Percentiles rank a stretch among this genome's conserved stretches.
phyloP scores from a whole-genome alignment of 2,113 vertebrate species.

The Lampris incognitus region DNA sequence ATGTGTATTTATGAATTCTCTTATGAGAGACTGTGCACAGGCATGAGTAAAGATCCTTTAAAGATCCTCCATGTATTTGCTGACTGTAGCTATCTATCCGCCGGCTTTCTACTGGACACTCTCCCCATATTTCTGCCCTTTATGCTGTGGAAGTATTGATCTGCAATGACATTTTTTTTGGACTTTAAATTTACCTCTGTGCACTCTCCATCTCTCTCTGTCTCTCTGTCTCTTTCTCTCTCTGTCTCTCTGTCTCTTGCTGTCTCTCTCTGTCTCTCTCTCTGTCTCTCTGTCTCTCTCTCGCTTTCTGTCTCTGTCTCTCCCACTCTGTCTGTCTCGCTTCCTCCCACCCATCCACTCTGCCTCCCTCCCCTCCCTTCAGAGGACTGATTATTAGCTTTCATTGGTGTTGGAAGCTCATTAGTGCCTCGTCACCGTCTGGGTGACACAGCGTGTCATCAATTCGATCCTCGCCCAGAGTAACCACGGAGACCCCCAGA shows the following conservation, averaged over 20 bases:
- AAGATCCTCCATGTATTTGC: slow-evolving; percentile 17
- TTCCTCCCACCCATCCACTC: neutral
- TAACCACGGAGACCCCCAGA: slow-evolving; percentile 53
- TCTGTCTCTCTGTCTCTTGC: too few relatives aligned
- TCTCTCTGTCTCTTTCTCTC: neutral
- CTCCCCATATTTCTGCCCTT: slow-evolving; percentile 6
- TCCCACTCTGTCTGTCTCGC: slow-evolving; percentile 30
- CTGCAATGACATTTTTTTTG: slow-evolving; percentile 25
- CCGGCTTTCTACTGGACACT: neutral
- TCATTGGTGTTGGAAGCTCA: slow-evolving; percentile 71
- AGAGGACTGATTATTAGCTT: slow-evolving; percentile 70
- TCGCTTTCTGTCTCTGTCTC: slow-evolving; percentile 5
- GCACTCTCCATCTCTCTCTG: neutral
- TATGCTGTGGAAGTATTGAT: slow-evolving; percentile 40
- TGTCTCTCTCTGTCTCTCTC: too few relatives aligned
- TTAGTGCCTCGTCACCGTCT: slow-evolving; percentile 73
- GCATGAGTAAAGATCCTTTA: slow-evolving; percentile 10
- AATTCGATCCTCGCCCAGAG: slow-evolving; percentile 63
- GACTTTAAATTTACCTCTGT: slow-evolving; percentile 34
- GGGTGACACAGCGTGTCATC: slow-evolving; percentile 61
- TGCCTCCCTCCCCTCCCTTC: neutral
- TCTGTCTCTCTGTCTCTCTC: neutral
- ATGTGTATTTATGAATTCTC: neutral
- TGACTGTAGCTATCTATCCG: slow-evolving; percentile 5
- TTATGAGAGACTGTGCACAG: neutral